phyloP scores from a whole-genome alignment of 2,113 vertebrate species.

The Hippocampus abdominalis region DNA sequence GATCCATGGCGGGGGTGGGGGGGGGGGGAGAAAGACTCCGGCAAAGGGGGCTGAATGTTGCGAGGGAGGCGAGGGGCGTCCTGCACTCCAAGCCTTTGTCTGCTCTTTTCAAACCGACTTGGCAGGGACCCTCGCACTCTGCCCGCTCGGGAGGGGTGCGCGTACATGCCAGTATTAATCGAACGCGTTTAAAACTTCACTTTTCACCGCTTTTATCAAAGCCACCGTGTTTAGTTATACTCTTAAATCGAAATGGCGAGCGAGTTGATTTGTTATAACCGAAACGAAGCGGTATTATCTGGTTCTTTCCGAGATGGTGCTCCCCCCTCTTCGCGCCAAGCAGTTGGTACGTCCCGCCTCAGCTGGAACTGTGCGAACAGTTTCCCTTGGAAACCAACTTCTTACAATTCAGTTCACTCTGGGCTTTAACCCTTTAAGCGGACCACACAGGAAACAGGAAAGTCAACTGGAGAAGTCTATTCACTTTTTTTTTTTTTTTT shows the following conservation, averaged over 20 bases:
- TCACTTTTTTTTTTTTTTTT: neutral
- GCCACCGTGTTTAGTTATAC: accelerated
- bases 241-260: accelerated
- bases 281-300: no score
- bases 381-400: slow-evolving; percentile 86
- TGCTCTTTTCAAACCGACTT: slow-evolving; percentile 85
- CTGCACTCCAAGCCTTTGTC: slow-evolving; percentile 81
- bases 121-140: slow-evolving; percentile 71
- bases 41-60: slow-evolving; percentile 38
- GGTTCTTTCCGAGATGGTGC: neutral
- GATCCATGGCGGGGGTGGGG: slow-evolving; percentile 47
- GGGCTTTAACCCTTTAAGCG: slow-evolving; percentile 76
- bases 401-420: slow-evolving; percentile 85
- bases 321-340: slow-evolving; percentile 40
- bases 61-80: slow-evolving; percentile 71
- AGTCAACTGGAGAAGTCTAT: slow-evolving; percentile 25
- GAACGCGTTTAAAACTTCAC: neutral
- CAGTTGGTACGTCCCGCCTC: slow-evolving; percentile 73
- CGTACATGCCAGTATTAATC: no score
- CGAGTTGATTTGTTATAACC: neutral
- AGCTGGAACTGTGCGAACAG: slow-evolving; percentile 83
- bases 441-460: slow-evolving; percentile 52
- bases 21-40: slow-evolving; percentile 35
- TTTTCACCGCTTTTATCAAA: neutral
- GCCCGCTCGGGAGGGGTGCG: slow-evolving; percentile 50